Conservation (phyloP, 2,888 invertebrate species). For the Anagyrus pseudococci region DNA sequence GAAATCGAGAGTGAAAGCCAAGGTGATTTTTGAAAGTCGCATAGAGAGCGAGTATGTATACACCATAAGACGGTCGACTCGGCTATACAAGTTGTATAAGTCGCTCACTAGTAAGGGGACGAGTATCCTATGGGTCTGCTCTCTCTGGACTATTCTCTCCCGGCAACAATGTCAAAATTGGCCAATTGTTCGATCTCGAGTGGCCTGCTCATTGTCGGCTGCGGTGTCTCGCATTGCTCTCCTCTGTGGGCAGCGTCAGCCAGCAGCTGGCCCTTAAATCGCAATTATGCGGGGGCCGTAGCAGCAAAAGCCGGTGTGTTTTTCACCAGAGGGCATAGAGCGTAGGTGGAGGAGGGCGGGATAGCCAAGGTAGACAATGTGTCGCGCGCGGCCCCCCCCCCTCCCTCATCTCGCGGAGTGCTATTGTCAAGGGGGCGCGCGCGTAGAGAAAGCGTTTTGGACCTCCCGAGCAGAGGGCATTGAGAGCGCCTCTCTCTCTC, state of each 20-base stretch:
- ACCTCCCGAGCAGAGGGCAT: slow-evolving; percentile 37
- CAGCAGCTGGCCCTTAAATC: slow-evolving; percentile 51
- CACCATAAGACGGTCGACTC: too few relatives aligned
- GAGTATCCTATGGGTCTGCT: too few relatives aligned
- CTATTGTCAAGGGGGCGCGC: slow-evolving; percentile 9
- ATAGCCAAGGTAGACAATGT: not conserved
- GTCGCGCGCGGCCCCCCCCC: not conserved
- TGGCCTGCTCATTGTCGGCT: slow-evolving; percentile 42
- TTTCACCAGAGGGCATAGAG: not conserved
- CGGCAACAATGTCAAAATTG: slow-evolving; percentile 51
- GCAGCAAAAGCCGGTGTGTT: too few relatives aligned
- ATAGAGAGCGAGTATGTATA: too few relatives aligned
- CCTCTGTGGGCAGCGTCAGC: slow-evolving; percentile 43
- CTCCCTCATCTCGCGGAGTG: not conserved
- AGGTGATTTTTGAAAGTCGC: too few relatives aligned
- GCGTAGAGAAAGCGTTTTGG: too few relatives aligned
- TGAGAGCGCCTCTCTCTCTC: not conserved
- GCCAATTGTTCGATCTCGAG: slow-evolving; percentile 55
- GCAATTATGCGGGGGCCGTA: slow-evolving; percentile 53
- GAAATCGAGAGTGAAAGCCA: too few relatives aligned
- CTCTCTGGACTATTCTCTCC: not conserved
- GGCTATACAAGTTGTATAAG: too few relatives aligned
- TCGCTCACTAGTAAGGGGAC: too few relatives aligned
- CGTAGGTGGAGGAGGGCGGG: not conserved
- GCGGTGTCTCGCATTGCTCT: slow-evolving; percentile 31